Percentiles rank a stretch among this genome's conserved stretches.
Conservation (phyloP, 2,113 vertebrate genomes). For the Galemys pyrenaicus region DNA sequence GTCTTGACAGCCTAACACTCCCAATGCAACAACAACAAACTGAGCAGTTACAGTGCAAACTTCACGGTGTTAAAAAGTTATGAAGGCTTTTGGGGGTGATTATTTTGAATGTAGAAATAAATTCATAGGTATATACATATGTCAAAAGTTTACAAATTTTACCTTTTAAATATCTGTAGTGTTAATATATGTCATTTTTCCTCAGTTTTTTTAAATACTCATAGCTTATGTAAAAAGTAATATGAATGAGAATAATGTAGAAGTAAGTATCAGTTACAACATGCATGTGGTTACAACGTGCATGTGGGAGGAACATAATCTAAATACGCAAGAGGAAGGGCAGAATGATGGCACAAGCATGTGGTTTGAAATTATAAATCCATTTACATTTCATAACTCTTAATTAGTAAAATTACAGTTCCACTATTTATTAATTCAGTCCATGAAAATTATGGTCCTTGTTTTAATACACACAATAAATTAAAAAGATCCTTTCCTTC, state of each 20-base stretch:
- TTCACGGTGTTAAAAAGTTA: neutral
- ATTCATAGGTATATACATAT: neutral
- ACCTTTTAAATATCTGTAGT: slow-evolving; percentile 7
- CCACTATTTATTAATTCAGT: neutral
- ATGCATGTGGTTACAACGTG: neutral
- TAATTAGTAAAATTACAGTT: neutral
- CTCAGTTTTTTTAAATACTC: neutral
- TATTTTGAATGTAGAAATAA: neutral
- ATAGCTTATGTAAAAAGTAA: neutral
- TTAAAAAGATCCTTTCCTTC: neutral
- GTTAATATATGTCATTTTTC: slow-evolving; percentile 6
- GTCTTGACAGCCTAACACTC: neutral
- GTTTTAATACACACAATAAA: neutral
- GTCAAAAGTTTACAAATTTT: neutral
- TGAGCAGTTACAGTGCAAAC: neutral
- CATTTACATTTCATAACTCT: neutral
- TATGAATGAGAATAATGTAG: neutral
- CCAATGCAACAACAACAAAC: neutral
- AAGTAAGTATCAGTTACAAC: neutral
- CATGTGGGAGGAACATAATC: neutral
- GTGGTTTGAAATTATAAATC: neutral
- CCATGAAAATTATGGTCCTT: neutral
- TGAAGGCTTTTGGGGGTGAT: neutral
- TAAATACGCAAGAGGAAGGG: neutral
- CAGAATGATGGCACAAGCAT: neutral